phyloP scores from a whole-genome alignment of 2,888 invertebrate species.

The Thymelicus sylvestris region DNA sequence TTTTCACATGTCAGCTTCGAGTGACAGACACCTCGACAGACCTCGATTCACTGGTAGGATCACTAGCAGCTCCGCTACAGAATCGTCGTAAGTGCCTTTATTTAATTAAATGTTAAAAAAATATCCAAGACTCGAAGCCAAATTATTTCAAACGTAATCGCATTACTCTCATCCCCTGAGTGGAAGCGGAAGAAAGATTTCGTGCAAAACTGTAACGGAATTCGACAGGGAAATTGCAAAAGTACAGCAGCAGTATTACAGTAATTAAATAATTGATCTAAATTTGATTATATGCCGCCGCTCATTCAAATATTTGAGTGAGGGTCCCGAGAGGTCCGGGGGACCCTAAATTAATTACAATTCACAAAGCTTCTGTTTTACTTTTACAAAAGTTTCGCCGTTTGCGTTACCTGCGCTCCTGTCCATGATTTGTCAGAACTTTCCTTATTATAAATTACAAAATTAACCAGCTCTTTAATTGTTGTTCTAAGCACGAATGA shows the following conservation, averaged over 20 bases:
- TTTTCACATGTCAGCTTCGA: too few species aligned
- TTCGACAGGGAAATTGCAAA: constrained; percentile 31
- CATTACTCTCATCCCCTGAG: constrained; percentile 16
- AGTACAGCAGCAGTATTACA: constrained; percentile 39
- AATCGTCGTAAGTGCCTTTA: too few species aligned
- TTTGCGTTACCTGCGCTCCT: constrained; percentile 33
- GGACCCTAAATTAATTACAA: constrained; percentile 47
- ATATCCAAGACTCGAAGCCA: background rate
- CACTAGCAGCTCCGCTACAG: too few species aligned
- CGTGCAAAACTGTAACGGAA: constrained; percentile 15
- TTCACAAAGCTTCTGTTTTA: constrained; percentile 47
- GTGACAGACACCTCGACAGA: background rate
- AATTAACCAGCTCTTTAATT: constrained; percentile 32
- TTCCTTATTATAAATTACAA: constrained; percentile 27
- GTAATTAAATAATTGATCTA: constrained; percentile 48
- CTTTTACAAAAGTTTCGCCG: constrained; percentile 41
- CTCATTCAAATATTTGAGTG: constrained; percentile 44
- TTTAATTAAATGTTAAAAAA: background rate
- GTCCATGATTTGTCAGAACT: constrained; percentile 18
- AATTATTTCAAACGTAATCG: constrained; percentile 12
- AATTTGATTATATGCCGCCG: constrained; percentile 48
- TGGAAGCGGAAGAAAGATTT: constrained; percentile 6
- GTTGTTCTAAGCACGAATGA: constrained; percentile 15
- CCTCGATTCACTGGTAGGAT: too few species aligned
- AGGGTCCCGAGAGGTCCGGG: constrained; percentile 31